Evolutionary conservation across 2,888 invertebrate species (phyloP), one percentile per base, ranked within the genome.

Genomic region (Beris morrisii): DNA sequence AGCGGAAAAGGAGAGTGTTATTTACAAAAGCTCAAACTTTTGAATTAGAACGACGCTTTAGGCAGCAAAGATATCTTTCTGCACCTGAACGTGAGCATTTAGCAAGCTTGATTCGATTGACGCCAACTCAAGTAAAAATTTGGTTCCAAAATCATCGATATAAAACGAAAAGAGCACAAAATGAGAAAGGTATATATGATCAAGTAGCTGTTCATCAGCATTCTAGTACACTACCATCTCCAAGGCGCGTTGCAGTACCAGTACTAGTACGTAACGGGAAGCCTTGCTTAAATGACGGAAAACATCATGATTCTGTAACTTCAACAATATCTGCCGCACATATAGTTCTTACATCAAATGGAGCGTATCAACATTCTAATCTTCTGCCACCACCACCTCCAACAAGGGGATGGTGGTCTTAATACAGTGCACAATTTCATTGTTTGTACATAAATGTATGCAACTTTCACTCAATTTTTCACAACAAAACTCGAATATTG

Each of bases 131-230:
- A 83, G 93, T 93, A 59, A 97, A 97, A 82, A 98, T 99, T 75
- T 99, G 98, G 98, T 99, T 98, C 83, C 97, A 97, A 80, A 97
- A 97, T 81, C 98, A 98, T 79, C 89, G 96, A 76, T 99, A 99
- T 83, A 99, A 98, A 85, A 96, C 97, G 76, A 98, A 98, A 82
- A 85, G 98, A n/a, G 95, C 97, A 0, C 92, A 95, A 67, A 95
- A 94, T 76, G 98, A 98, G 81, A 93, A 96, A 80, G 91, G 92
- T 15, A 81, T 87, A 71, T 87, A 89, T 72, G 88, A 90, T 69
- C 81, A 86, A 69, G 73, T 73, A 56, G 74, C 76, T 1, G 44
- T 65, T 6, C 76, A 75, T 0, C 70, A 77, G 64, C 72, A 78
- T 54, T 75, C 78, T 12, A 86, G 84, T 63, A 86, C 86, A 0